Evolutionary conservation across 92 coral and sea anemone species (phyloP).

Genomic region (Heliopora coerulea): DNA sequence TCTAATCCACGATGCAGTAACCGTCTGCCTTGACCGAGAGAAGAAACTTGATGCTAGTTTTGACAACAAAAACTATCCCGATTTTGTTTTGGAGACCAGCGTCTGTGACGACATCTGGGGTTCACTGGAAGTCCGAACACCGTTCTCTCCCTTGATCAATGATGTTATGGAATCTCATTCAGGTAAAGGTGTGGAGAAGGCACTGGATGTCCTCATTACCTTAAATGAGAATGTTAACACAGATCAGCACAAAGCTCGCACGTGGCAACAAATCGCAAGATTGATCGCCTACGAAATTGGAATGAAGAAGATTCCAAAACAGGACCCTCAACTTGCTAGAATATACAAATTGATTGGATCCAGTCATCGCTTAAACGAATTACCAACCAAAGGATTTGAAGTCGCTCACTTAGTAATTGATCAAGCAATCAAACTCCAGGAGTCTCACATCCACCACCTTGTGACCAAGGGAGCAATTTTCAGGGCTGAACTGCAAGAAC

Average conservation of each 20-base stretch:
- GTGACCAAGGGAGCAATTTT: slow-evolving; percentile 32
- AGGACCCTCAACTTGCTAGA: background rate
- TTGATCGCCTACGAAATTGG: slow-evolving; percentile 6
- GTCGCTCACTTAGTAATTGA: slow-evolving; percentile 31
- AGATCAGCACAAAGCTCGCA: slow-evolving; percentile 20
- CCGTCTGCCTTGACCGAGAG: slow-evolving; percentile 30
- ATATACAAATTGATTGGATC: background rate
- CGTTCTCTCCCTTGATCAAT: slow-evolving; percentile 24
- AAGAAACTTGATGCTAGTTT: slow-evolving; percentile 8
- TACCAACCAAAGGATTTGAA: slow-evolving; percentile 20
- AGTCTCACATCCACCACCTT: slow-evolving; percentile 11
- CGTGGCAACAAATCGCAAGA: slow-evolving; percentile 24
- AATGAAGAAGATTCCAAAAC: background rate
- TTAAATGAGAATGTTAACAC: slow-evolving; percentile 18
- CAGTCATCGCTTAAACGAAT: background rate
- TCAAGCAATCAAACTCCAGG: slow-evolving; percentile 15
- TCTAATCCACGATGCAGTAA: slow-evolving; percentile 19
- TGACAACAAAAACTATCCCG: background rate
- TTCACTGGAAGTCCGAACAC: background rate
- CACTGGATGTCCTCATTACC: slow-evolving; percentile 35
- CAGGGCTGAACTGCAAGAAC: slow-evolving; percentile 16
- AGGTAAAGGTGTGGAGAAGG: background rate
- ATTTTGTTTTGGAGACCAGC: too few species aligned
- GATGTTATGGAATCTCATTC: slow-evolving; percentile 7
- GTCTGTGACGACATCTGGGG: background rate